Evolutionary conservation across 2,113 vertebrate genomes (phyloP), one percentile per base, ranked within the genome.

Genomic region (Nesogale talazaci): DNA sequence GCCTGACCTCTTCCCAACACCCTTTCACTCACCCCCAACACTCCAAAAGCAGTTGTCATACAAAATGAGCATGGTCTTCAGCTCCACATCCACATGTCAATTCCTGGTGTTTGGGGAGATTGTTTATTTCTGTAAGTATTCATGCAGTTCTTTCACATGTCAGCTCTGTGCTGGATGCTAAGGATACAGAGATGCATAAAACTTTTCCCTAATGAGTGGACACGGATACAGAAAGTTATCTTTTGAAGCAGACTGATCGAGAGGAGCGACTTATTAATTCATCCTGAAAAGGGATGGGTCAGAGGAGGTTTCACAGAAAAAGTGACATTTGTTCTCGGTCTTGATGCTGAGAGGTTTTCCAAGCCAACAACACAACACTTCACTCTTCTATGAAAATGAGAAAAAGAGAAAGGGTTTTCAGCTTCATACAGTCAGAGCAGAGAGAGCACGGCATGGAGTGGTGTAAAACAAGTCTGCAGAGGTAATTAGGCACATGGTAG

Each of bases 71-170:
- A 61, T 75, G 78, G 1, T 56, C 57, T 31, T 77, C 29, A 34
- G 22, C 67, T 95, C 56, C 70, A 59, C 90, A 34, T 59, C 23
- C 74, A 83, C n/a, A 67, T 70, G 70, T 23, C 36, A 52, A 3
- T 89, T 42, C 12, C 81, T 34, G 34, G 38, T 86, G 22, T 83
- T 92, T 83, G 36, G 83, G n/a, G 42, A 77, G 42, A 88, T 63
- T 81, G 46, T 86, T 97, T 91, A 57, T 86, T 97, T 91, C 29
- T 46, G 17, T 23, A 59, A 90, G 67, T 63, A 40, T 87, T 76
- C 83, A 19, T 40, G 46, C 42, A 92, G n/a, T 42, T 31, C 63
- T 85, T 83, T 89, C 46, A 12, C 70, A 38, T 88, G 52, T 34
- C 25, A 76, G 74, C 80, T 88, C 46, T 88, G 16, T 22, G 31